A percentile compares a stretch with the other conserved stretches of the same genome.
Conservation (phyloP, 2,113 vertebrate species). For the Poecile atricapillus region DNA sequence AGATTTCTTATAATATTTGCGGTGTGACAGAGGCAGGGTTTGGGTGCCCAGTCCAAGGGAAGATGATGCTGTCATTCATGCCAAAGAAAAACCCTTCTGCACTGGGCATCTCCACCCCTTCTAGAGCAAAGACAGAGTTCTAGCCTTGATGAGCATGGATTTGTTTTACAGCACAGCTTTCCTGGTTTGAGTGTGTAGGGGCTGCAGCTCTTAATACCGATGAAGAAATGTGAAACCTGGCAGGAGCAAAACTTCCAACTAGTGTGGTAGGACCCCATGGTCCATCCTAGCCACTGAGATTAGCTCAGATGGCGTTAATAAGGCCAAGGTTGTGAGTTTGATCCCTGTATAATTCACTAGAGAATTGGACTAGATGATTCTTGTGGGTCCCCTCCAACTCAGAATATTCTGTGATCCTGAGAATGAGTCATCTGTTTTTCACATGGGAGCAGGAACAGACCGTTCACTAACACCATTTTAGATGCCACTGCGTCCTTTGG, state of each 20-base stretch:
- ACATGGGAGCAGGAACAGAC: accelerated
- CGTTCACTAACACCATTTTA: background rate
- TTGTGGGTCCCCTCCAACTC: background rate
- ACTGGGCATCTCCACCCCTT: background rate
- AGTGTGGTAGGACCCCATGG: background rate
- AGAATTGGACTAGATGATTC: background rate
- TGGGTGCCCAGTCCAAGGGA: background rate
- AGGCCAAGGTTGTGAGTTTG: background rate
- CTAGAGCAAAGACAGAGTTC: background rate
- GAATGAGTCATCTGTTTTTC: background rate
- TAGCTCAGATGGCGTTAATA: background rate
- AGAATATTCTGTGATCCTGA: background rate
- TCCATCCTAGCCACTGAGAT: background rate
- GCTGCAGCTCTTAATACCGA: background rate
- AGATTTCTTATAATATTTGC: background rate
- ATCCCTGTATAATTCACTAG: background rate
- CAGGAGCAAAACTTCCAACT: background rate
- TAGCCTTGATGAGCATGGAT: background rate
- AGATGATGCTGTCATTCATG: background rate
- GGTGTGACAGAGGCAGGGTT: background rate
- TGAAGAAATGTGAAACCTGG: background rate
- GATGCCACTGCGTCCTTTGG: background rate
- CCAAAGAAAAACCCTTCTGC: background rate
- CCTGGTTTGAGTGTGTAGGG: background rate
- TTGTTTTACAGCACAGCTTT: background rate